These are phyloP conservation scores for Phoxinus phoxinus DNA, from an alignment of 2,113 vertebrate genomes.

Conservation along the genomic window DNA sequence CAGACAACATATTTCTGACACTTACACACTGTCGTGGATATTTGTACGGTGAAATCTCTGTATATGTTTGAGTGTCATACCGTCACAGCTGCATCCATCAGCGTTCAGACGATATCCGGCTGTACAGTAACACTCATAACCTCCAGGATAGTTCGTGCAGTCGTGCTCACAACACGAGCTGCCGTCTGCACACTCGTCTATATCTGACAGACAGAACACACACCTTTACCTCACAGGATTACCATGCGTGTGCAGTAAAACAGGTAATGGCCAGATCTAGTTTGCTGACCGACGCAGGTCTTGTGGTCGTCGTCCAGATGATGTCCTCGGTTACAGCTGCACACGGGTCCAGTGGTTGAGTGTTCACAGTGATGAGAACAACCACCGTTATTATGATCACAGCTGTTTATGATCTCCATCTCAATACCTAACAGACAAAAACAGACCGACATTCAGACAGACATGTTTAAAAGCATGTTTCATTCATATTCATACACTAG, in stretches of 20 bases:
- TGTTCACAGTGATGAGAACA: constrained; percentile 91
- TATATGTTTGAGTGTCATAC: constrained; percentile 65
- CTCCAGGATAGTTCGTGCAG: constrained; percentile 90
- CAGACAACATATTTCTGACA: too few species aligned
- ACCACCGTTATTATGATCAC: constrained; percentile 85
- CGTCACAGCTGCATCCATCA: constrained; percentile 88
- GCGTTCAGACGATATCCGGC: constrained; percentile 84
- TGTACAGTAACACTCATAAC: constrained; percentile 90
- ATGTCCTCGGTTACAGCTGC: constrained; percentile 86
- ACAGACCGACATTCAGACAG: background rate
- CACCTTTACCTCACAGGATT: constrained; percentile 13
- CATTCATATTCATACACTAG: too few species aligned
- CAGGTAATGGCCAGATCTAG: background rate
- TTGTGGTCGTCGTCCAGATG: constrained; percentile 82
- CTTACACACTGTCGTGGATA: too few species aligned
- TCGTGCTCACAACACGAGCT: constrained; percentile 89
- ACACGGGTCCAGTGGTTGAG: constrained; percentile 81
- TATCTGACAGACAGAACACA: constrained; percentile 75
- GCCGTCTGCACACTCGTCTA: constrained; percentile 81
- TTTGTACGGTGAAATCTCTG: background rate
- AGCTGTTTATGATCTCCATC: constrained; percentile 97
- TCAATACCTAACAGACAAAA: constrained; percentile 83
- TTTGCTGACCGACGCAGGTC: constrained; percentile 85
- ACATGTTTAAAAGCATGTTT: too few species aligned
- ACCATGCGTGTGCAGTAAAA: background rate